Base-by-base conservation (phyloP, 2,113 vertebrate genomes). In the Baryphthengus martii region DNA sequence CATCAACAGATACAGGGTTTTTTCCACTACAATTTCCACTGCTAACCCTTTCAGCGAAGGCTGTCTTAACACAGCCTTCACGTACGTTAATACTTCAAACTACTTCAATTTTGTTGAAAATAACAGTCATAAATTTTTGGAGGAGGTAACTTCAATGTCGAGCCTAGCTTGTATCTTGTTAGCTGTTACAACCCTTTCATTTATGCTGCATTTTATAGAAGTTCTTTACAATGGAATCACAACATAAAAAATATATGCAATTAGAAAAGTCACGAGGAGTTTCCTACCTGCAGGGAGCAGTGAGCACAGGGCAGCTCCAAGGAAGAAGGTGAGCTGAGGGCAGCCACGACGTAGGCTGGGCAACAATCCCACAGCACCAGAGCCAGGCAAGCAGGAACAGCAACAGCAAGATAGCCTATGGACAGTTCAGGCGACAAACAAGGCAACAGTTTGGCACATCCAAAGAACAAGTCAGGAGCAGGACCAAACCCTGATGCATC, bases 401-500 rank as follows among this genome's bases (percentile, higher is more conserved):
- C 4, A 19, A 24, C 0, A 53, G 17, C 13, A 55, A 40, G 9
- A 67, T 13, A 28, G 3, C 28, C 11, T 9, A 13, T 0, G 0
- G 12, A 15, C 11, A 31, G 9, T 3, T n/a, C n/a, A 81, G 14
- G 11, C 13, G 47, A 45, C 21, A 56, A 71, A 1, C 2, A 61
- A 80, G 3, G 12, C 26, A 31, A 28, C 5, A 28, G 11, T 3
- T 11, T 17, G 1, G 9, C 15, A 68, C 47, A 62, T 10, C 6
- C 16, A 62, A 56, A 61, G 6, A 74, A 26, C 5, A 62, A 52
- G 1, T 5, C 28, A 66, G 2, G 1, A 11, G 28, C 26, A 25
- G 1, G 45, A 26, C 2, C 2, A 35, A n/a, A n/a, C n/a, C n/a
- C n/a, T n/a, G 55, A 0, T 5, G 15, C 10, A n/a, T 12, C 5